Evolutionary conservation across 2,113 vertebrate species (phyloP), one percentile per base, ranked within the genome.

Genomic region (Paratilapia polleni): DNA sequence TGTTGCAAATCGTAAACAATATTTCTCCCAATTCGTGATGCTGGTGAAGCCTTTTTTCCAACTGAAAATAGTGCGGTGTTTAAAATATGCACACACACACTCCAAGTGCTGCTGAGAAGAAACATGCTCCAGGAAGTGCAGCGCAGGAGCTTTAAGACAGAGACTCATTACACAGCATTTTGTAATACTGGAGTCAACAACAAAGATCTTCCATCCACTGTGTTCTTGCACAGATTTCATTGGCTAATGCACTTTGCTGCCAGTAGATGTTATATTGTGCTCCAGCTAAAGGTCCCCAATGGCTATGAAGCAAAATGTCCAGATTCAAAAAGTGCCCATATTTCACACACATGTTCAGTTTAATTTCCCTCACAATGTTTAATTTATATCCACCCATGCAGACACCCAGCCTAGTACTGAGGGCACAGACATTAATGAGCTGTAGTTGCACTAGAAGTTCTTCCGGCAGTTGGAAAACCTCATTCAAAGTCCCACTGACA

Each of bases 61-160:
- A 43, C 56, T 74, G 57, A 36, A 86, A 84, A 54, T 77, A 41
- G 26, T 41, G 15, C 31, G n/a, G n/a, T n/a, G n/a, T n/a, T n/a
- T n/a, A n/a, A n/a, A n/a, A 26, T 5, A 11, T 1, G 13, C 4
- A 19, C 9, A 73, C 43, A 52, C 43, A 47, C 43, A 47, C 43
- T 47, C 5, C 13, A 47, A 47, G 13, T 15, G 14, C 4, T 77
- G 66, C 78, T 82, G 82, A 82, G 38, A 77, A 54, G 79, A 80
- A 89, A 85, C 43, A 4, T 43, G 79, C 87, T 78, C 76, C 31
- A 3, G 34, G 82, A n/a, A 2, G 22, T 78, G 52, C 80, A 60
- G 24, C 15, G 22, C 36, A 26, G n/a, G n/a, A n/a, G 52, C 76
- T 34, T 6, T 47, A 12, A 28, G 28, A 2, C 1, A 58, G 10